Evolutionary conservation across 2,113 vertebrate genomes (phyloP).

Genomic region (Psephotus haematonotus): DNA sequence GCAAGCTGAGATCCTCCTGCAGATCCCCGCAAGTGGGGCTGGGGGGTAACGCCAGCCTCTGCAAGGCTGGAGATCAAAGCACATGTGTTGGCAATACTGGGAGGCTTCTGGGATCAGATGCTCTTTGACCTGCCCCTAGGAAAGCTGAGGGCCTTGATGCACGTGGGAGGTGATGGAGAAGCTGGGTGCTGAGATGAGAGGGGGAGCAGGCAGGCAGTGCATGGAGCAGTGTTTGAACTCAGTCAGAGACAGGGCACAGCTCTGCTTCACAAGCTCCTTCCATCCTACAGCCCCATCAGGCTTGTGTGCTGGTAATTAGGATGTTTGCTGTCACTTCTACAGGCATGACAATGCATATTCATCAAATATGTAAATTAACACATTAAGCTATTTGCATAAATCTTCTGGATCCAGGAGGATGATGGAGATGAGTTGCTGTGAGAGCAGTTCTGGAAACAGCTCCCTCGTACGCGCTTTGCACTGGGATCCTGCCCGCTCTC

Average conservation of each 20-base stretch:
- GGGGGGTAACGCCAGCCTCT: rapidly evolving
- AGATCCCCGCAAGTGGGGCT: rapidly evolving
- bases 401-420: background rate
- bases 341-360: constrained; percentile 22
- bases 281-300: background rate
- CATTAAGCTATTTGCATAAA: constrained; percentile 46
- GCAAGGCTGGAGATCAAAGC: background rate
- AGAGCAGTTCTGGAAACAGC: background rate
- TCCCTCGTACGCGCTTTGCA: rapidly evolving
- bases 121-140: background rate
- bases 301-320: constrained; percentile 42
- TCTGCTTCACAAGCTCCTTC: background rate
- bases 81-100: background rate
- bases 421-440: background rate
- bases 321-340: constrained; percentile 59
- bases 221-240: background rate
- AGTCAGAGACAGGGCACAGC: background rate
- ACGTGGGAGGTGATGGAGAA: rapidly evolving
- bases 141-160: background rate
- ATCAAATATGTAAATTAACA: constrained; percentile 53
- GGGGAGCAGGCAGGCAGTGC: background rate
- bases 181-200: background rate
- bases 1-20: background rate
- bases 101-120: background rate
- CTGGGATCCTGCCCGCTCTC: background rate